phyloP scores from a whole-genome alignment of 30 jellyfish, hydroid and myxozoan genomes.

The Cassiopea xamachana region DNA sequence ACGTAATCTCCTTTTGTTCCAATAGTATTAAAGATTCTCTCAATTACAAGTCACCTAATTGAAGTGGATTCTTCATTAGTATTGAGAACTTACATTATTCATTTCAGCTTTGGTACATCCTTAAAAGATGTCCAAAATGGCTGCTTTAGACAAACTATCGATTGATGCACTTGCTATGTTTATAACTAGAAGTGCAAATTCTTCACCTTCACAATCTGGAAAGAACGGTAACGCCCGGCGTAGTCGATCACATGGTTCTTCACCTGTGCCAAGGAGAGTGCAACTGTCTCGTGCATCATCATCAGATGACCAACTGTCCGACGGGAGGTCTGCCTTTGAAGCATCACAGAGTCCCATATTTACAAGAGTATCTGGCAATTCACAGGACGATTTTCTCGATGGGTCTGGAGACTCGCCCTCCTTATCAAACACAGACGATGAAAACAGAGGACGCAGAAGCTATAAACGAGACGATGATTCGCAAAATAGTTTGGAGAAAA shows the following conservation, averaged over 20 bases:
- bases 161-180: constrained; percentile 34
- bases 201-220: constrained; percentile 32
- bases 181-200: constrained; percentile 7
- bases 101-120: background rate
- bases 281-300: constrained; percentile 27
- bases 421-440: background rate
- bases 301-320: constrained; percentile 16
- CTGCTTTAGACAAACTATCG: constrained; percentile 49
- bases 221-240: constrained; percentile 28
- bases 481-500: background rate
- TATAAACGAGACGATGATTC: constrained; percentile 11
- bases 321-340: background rate
- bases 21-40: background rate
- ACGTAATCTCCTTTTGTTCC: background rate
- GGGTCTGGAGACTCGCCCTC: background rate
- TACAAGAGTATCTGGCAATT: constrained; percentile 15
- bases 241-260: constrained; percentile 72
- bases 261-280: constrained; percentile 52
- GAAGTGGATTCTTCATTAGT: background rate
- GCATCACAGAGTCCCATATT: constrained; percentile 33
- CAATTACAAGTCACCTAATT: background rate
- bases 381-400: background rate
- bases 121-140: background rate
- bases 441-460: constrained; percentile 2
- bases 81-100: background rate